phyloP scores from a whole-genome alignment of 1,140 invertebrate genomes.

The Drosophila nigromelanica region DNA sequence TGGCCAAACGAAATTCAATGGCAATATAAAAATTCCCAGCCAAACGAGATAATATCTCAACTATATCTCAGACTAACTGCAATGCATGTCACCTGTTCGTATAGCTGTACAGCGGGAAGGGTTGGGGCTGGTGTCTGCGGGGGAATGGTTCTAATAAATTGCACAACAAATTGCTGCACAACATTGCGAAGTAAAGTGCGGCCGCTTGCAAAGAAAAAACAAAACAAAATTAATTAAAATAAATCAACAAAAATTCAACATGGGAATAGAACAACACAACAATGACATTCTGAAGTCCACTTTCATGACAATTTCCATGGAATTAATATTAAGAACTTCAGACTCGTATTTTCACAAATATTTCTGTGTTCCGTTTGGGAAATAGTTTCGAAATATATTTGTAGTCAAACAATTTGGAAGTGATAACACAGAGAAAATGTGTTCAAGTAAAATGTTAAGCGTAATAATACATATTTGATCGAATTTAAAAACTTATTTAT shows the following conservation, averaged over 20 bases:
- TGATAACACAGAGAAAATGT: no score
- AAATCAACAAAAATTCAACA: conserved; percentile 14
- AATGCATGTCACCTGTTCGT: conserved; percentile 5
- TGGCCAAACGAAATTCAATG: conserved; percentile 36
- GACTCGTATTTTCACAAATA: not conserved
- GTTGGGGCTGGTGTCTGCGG: not conserved
- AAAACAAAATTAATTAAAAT: conserved; percentile 14
- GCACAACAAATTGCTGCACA: conserved; percentile 59
- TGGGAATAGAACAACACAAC: no score
- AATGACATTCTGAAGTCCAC: no score
- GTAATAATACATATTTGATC: no score
- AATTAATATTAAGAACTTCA: no score
- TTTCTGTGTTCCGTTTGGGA: not conserved
- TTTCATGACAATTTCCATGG: no score
- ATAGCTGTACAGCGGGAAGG: no score
- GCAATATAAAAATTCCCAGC: conserved; percentile 76
- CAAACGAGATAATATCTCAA: conserved; percentile 49
- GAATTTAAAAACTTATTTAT: no score
- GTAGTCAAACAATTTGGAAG: no score
- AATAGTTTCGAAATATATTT: no score
- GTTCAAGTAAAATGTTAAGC: no score
- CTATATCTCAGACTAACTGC: not conserved
- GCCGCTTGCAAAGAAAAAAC: conserved; percentile 22
- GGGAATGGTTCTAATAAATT: conserved; percentile 63
- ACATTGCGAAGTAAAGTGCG: conserved; percentile 6